Conservation (phyloP, 2,888 invertebrate genomes). For the Eristalis tenax region DNA sequence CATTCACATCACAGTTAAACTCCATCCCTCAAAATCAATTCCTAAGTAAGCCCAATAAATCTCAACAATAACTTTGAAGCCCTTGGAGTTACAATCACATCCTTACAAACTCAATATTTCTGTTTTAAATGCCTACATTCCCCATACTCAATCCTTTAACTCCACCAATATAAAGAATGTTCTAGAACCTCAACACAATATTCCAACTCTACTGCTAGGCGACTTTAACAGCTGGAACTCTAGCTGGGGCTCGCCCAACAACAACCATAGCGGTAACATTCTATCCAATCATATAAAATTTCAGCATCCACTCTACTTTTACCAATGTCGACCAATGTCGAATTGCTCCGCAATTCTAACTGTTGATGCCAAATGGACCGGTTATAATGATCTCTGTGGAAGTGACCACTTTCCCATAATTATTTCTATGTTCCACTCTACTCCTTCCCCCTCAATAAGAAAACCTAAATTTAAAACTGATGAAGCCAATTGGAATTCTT, state of each 20-base stretch:
- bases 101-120: slow-evolving; percentile 5
- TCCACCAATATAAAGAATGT: too few species aligned
- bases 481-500: slow-evolving; percentile 12
- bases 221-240: slow-evolving; percentile 2
- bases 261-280: slow-evolving; percentile 2
- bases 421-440: too few species aligned
- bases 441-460: not conserved
- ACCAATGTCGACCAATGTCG: slow-evolving; percentile 65
- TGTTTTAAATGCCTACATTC: slow-evolving; percentile 1
- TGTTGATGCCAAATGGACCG: slow-evolving; percentile 1
- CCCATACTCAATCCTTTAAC: not conserved
- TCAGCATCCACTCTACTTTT: slow-evolving; percentile 57
- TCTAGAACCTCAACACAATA: not conserved
- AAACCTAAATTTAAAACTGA: slow-evolving; percentile 28
- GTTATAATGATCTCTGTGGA: too few species aligned
- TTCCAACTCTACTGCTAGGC: too few species aligned
- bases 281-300: slow-evolving; percentile 36
- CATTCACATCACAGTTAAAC: not conserved
- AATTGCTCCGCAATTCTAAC: slow-evolving; percentile 47
- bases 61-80: too few species aligned
- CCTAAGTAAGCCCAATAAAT: too few species aligned
- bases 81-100: not conserved
- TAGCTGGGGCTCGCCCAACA: not conserved
- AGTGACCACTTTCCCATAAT: too few species aligned
- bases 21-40: not conserved